These are phyloP conservation scores for Brachionus angularis DNA, from an alignment of 1,140 invertebrate genomes.

Conservation along the genomic window DNA sequence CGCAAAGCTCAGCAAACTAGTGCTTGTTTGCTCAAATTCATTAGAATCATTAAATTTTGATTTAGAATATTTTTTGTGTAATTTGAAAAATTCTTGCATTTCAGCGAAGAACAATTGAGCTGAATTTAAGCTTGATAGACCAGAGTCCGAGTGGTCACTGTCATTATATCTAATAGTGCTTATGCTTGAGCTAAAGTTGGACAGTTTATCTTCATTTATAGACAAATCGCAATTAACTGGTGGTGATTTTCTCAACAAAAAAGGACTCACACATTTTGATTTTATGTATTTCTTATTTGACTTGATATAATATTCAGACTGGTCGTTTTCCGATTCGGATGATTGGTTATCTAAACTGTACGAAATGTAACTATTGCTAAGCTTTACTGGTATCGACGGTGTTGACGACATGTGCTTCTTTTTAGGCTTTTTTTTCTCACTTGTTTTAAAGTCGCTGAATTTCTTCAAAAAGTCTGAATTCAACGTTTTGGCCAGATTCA, in stretches of 20 bases:
- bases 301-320: neutral
- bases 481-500: conserved; percentile 9
- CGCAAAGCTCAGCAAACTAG: too few relatives aligned
- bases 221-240: too few relatives aligned
- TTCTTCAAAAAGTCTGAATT: conserved; percentile 34
- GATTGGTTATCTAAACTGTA: too few relatives aligned
- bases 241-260: conserved; percentile 13
- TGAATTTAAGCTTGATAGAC: conserved; percentile 29
- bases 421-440: neutral
- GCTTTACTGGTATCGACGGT: conserved; percentile 18
- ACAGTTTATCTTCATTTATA: neutral
- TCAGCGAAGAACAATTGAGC: conserved; percentile 24
- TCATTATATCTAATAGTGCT: conserved; percentile 6
- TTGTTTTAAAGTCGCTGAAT: conserved; percentile 11
- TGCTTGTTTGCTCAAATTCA: too few relatives aligned
- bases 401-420: neutral
- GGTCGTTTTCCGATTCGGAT: neutral
- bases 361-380: conserved; percentile 10
- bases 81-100: neutral
- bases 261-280: conserved; percentile 13
- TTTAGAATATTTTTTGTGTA: neutral
- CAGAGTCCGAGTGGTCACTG: neutral
- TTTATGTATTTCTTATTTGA: neutral
- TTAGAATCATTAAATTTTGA: neutral
- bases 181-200: conserved; percentile 19